Evolutionary conservation across 2,888 invertebrate species (phyloP), one percentile per base, ranked within the genome.

Genomic region (Limnephilus rhombicus): DNA sequence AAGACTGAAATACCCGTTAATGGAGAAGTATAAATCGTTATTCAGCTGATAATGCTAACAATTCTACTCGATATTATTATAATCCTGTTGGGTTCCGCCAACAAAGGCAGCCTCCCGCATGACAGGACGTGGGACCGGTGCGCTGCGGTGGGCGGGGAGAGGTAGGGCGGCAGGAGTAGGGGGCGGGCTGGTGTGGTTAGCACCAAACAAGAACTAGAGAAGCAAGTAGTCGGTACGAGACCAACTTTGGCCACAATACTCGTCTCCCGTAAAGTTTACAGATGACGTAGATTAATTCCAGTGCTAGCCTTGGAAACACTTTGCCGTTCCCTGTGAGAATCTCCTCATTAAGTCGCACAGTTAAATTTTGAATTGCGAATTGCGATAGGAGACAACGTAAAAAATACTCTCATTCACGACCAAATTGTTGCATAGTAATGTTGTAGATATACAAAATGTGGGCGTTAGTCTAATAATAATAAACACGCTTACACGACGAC

Each of bases 211-310:
- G 83, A 83, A 41, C 83, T 18, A 41, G 37, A 3, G 37, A 41
- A 34, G 37, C 83, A 37, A 31, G 83, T 83, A 18, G 34, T 34
- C 37, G 83, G 68, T 34, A 83, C 34, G 37, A 83, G 37, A 83
- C 83, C 15, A 83, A 83, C 83, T 83, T 83, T 83, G 37, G 24
- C 83, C 83, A 37, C 83, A 83, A 34, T 83, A 83, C 24, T 34
- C 83, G 37, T 34, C 34, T 34, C 34, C 83, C 83, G 37, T 83
- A 83, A 83, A 83, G 24, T 83, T 83, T 83, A 83, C 34, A 83
- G 18, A 41, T 37, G 83, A 41, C 83, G 83, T 83, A 37, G 83
- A 83, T 41, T 83, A 83, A 83, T 83, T 83, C 37, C 37, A 37
- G 37, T 18, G 34, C 34, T 41, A 83, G 83, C 83, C 83, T 83